Conservation (phyloP, 2,888 invertebrate species). For the Pyrrhia umbra region DNA sequence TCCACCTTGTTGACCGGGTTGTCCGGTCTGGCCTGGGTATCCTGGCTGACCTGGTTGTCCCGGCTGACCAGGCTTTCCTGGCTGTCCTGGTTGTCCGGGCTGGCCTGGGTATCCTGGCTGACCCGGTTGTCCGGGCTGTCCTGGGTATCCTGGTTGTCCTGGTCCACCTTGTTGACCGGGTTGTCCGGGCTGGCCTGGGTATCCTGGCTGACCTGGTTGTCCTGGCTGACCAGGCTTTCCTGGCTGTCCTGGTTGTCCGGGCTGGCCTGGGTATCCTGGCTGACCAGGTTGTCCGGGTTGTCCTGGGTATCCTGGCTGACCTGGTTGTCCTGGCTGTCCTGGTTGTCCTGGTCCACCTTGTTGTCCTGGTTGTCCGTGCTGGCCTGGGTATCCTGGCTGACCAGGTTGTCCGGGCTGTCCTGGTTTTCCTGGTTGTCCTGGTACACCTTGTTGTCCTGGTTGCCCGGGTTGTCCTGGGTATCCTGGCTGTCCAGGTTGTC, state of each 20-base stretch:
- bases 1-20: constrained; percentile 48
- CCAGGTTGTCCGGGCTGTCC: constrained; percentile 60
- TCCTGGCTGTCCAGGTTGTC: constrained; percentile 60
- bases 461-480: constrained; percentile 67
- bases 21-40: neutral
- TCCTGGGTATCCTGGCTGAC: constrained; percentile 63
- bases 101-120: constrained; percentile 55
- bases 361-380: constrained; percentile 8
- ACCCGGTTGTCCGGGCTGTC: constrained; percentile 71
- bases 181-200: constrained; percentile 63
- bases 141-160: constrained; percentile 73
- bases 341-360: constrained; percentile 35
- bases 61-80: constrained; percentile 36
- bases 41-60: no score
- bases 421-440: constrained; percentile 43
- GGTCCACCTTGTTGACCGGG: constrained; percentile 65
- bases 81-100: constrained; percentile 59
- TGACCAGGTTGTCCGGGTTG: constrained; percentile 78
- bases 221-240: constrained; percentile 71
- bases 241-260: constrained; percentile 41
- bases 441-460: constrained; percentile 64
- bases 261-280: constrained; percentile 76
- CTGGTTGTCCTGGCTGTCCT: constrained; percentile 9
- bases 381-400: neutral
- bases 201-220: constrained; percentile 64